Percentiles rank a stretch among this genome's conserved stretches.
phyloP scores from a whole-genome alignment of 2,113 vertebrate genomes.

The Mus pahari region DNA sequence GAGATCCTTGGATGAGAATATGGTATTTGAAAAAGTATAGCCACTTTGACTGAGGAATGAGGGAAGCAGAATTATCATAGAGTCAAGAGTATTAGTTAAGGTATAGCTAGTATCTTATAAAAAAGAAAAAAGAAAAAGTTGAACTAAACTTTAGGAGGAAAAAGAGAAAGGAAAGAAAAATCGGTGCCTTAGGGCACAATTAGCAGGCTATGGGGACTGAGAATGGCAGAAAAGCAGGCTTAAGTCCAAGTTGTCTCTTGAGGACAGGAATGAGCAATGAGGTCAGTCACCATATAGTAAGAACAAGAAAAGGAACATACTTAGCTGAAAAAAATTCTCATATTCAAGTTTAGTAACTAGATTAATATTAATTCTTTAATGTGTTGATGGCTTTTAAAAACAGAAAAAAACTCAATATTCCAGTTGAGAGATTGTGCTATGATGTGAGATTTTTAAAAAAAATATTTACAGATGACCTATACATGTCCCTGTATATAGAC shows the following conservation, averaged over 20 bases:
- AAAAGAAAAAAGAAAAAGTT: neutral
- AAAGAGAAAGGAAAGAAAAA: neutral
- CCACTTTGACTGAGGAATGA: neutral
- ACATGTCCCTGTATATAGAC: neutral
- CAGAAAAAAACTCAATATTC: neutral
- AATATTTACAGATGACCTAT: neutral
- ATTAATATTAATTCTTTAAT: neutral
- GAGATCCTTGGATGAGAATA: neutral
- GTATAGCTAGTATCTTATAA: rapidly evolving
- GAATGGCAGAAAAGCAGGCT: neutral
- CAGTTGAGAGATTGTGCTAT: neutral
- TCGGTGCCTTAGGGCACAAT: neutral
- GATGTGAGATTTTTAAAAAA: neutral
- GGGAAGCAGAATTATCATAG: neutral
- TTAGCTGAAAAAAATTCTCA: neutral
- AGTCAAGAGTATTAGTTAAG: neutral
- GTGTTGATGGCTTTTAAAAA: neutral
- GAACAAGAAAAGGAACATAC: neutral
- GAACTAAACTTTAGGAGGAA: neutral
- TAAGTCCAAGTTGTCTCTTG: neutral
- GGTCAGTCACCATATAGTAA: slow-evolving; percentile 25
- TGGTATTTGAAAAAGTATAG: neutral
- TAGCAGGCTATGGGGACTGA: neutral
- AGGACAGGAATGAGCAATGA: slow-evolving; percentile 36
- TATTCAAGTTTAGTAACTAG: neutral